These are phyloP conservation scores for Trichonephila clavata DNA, from an alignment of 1,140 invertebrate genomes.

Conservation along the genomic window DNA sequence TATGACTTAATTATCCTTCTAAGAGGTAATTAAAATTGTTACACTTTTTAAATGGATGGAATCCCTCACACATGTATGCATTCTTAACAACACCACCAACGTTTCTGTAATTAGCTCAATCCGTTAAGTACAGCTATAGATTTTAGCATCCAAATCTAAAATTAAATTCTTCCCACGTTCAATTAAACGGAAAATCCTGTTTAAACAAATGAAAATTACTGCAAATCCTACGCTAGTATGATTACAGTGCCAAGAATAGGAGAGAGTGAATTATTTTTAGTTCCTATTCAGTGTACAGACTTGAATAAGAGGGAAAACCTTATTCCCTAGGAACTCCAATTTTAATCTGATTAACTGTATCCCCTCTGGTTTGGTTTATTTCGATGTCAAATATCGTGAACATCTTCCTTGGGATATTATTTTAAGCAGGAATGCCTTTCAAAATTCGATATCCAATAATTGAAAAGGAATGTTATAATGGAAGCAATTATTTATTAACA, in stretches of 20 bases:
- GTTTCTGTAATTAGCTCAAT: no score
- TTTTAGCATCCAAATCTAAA: not conserved
- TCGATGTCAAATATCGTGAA: not conserved
- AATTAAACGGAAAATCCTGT: not conserved
- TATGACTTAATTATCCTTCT: no score
- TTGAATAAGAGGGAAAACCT: no score
- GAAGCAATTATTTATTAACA: not conserved
- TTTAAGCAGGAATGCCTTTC: not conserved
- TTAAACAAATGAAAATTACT: not conserved
- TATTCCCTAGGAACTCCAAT: not conserved
- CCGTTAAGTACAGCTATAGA: no score
- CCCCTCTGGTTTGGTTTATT: not conserved
- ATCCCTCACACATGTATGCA: no score
- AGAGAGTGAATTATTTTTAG: not conserved
- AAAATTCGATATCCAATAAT: not conserved
- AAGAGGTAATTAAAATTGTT: no score
- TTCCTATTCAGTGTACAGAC: not conserved
- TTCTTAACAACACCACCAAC: no score
- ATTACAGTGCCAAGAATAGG: not conserved
- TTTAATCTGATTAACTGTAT: not conserved
- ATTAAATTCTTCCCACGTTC: not conserved
- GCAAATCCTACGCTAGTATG: not conserved
- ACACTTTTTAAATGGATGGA: no score
- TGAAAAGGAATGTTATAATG: not conserved
- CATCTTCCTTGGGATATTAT: not conserved